Conservation (phyloP, 2,888 invertebrate species). For the Liodrosophila aerea region DNA sequence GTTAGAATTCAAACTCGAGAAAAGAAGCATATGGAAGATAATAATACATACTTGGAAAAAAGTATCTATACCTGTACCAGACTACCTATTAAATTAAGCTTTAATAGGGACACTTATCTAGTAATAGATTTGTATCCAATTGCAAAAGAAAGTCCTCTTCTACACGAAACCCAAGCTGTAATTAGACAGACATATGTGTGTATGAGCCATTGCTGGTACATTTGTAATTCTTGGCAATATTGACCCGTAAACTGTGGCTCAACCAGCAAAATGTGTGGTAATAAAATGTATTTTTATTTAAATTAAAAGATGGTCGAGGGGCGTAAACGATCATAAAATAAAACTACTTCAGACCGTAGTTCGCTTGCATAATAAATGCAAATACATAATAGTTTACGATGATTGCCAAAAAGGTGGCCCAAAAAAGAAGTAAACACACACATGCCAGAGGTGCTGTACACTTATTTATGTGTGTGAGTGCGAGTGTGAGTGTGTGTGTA, state of each 20-base stretch:
- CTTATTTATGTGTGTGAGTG: slow-evolving; percentile 16
- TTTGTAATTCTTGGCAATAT: slow-evolving; percentile 17
- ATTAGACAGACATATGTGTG: slow-evolving; percentile 42
- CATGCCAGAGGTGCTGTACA: background rate
- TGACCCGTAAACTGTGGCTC: slow-evolving; percentile 6
- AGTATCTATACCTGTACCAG: too few relatives aligned
- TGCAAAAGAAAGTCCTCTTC: too few relatives aligned
- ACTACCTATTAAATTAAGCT: too few relatives aligned
- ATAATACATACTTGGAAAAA: too few relatives aligned
- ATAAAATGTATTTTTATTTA: slow-evolving; percentile 65
- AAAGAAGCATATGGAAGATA: too few relatives aligned
- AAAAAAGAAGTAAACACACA: slow-evolving; percentile 3
- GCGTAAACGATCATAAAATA: slow-evolving; percentile 52
- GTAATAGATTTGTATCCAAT: too few relatives aligned
- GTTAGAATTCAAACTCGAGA: too few relatives aligned
- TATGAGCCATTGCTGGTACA: slow-evolving; percentile 4
- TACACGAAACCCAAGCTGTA: too few relatives aligned
- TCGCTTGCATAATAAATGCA: slow-evolving; percentile 78
- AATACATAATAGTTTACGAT: slow-evolving; percentile 73
- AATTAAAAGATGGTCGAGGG: slow-evolving; percentile 52
- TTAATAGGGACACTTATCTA: too few relatives aligned
- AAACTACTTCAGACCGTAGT: slow-evolving; percentile 18
- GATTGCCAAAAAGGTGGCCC: slow-evolving; percentile 36
- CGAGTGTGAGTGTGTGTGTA: slow-evolving; percentile 11
- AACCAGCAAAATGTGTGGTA: slow-evolving; percentile 19